Base-by-base conservation (phyloP, 2,888 invertebrate genomes). In the Drymonia ruficornis region DNA sequence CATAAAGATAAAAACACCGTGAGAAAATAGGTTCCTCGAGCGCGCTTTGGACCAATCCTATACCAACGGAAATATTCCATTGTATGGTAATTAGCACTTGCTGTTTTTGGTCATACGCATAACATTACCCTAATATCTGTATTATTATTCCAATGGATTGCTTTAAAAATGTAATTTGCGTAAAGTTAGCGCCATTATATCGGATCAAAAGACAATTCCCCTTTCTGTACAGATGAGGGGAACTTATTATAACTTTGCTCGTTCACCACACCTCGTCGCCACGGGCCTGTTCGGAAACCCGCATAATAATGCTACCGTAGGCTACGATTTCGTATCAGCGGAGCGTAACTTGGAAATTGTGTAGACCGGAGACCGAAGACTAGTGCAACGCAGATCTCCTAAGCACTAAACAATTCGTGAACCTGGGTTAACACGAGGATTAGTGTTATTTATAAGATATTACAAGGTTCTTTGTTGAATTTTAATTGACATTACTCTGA, bases 171-270 rank as follows among this genome's bases (percentile, higher is more conserved):
- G 13, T 11, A 43, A 43, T 2, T 43, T 13, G 19, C 19, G 61
- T 67, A 68, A 71, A 73, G 72, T 74, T 70, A 66, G 63, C 56
- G 62, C 61, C 66, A 75, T 81, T 72, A 80, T 76, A 81, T 77
- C 69, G 76, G 79, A 81, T 83, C 81, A 81, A 77, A 82, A 85
- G 83, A 86, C 81, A 86, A 83, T 81, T 73, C 75, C 77, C 75
- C 74, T 72, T n/a, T 67, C 72, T 70, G 70, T 67, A 70, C 72
- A 78, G 72, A 76, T 73, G 78, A 83, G 80, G 79, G 79, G 80
- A 79, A 89, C 81, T 89, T 89, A 89, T 88, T 88, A 89, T 86
- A 90, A 91, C 85, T 91, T 89, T 79, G 80, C 83, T 85, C 87
- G 81, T 88, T 86, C 83, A 78, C 81, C 83, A 81, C 84, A 86